Percentiles rank a stretch among this genome's conserved stretches.
These are phyloP conservation scores for Serrognathus titanus DNA, from an alignment of 2,888 invertebrate genomes.

Conservation along the genomic window DNA sequence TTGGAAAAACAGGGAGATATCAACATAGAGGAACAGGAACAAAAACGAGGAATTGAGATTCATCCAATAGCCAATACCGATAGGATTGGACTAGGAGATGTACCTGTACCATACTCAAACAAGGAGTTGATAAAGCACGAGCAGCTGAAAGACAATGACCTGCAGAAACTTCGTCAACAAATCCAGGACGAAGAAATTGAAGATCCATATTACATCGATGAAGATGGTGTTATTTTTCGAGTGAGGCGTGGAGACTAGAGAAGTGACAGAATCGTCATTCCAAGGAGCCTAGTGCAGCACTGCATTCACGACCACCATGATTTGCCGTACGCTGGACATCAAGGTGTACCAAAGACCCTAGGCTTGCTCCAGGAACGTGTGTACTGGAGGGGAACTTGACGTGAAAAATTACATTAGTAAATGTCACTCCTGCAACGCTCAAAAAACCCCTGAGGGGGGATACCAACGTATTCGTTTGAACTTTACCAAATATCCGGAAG, in stretches of 20 bases:
- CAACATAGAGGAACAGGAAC: too few relatives aligned
- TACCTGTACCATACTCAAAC: too few relatives aligned
- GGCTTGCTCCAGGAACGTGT: slow-evolving; percentile 23
- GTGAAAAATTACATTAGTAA: slow-evolving; percentile 23
- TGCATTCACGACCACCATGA: slow-evolving; percentile 26
- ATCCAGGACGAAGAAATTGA: too few relatives aligned
- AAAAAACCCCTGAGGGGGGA: slow-evolving; percentile 31
- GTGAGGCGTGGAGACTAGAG: background rate
- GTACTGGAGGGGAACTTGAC: slow-evolving; percentile 30
- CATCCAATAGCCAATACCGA: too few relatives aligned
- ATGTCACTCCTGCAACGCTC: slow-evolving; percentile 30
- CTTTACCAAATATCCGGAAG: slow-evolving; percentile 31
- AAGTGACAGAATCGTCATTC: slow-evolving; percentile 16
- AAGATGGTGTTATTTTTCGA: slow-evolving; percentile 16
- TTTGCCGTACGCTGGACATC: slow-evolving; percentile 29
- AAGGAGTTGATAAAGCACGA: too few relatives aligned
- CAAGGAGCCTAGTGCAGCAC: slow-evolving; percentile 8
- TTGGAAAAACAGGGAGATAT: too few relatives aligned
- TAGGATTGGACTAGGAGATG: too few relatives aligned
- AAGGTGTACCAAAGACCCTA: slow-evolving; percentile 31
- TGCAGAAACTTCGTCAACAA: too few relatives aligned
- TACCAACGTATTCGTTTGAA: slow-evolving; percentile 25
- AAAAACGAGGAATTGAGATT: too few relatives aligned
- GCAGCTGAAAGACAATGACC: too few relatives aligned
- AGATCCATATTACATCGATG: slow-evolving; percentile 11